Conservation (phyloP, 2,797 vertebrate genomes). For the Lutjanus campechanus region DNA sequence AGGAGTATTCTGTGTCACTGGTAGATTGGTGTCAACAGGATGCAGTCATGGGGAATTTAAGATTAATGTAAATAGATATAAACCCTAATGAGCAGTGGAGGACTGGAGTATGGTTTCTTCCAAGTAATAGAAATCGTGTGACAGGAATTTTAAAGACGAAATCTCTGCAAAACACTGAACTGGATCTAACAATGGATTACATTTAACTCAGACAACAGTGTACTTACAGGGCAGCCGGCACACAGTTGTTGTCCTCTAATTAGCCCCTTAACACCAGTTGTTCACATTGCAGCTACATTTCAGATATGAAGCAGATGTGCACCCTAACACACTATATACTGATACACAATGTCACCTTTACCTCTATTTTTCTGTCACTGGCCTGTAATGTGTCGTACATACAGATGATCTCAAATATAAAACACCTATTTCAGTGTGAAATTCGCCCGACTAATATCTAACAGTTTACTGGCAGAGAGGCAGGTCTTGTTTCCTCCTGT, state of each 20-base stretch:
- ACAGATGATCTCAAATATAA: constrained; percentile 19
- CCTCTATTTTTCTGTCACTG: constrained; percentile 17
- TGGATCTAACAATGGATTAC: background rate
- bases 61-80: background rate
- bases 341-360: constrained; percentile 34
- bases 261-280: background rate
- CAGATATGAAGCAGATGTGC: constrained; percentile 10
- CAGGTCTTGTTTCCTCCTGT: constrained; percentile 13
- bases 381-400: constrained; percentile 24
- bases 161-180: background rate
- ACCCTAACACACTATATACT: background rate
- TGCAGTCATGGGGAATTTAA: background rate
- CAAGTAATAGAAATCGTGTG: background rate
- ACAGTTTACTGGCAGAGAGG: constrained; percentile 7
- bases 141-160: background rate
- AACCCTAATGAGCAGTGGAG: background rate
- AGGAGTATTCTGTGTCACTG: constrained; percentile 3
- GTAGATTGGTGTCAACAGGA: constrained; percentile 5
- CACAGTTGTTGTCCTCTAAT: background rate
- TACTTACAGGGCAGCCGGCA: background rate
- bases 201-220: constrained; percentile 5
- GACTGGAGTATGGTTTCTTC: background rate
- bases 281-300: constrained; percentile 6
- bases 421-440: background rate
- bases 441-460: background rate